These are phyloP conservation scores for Crotalus tigris DNA, from an alignment of 2,113 vertebrate genomes.

Conservation along the genomic window DNA sequence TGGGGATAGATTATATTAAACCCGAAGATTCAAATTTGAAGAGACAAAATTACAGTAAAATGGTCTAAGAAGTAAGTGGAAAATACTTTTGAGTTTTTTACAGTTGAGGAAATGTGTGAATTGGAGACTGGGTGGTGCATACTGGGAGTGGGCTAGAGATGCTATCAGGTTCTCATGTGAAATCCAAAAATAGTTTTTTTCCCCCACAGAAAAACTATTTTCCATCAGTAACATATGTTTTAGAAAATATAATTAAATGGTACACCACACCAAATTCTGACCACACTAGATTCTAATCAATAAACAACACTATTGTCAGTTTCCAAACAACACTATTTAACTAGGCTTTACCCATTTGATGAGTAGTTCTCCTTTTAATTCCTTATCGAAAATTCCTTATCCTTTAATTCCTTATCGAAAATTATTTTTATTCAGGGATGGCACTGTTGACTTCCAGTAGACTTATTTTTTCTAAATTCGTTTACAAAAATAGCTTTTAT, in stretches of 20 bases:
- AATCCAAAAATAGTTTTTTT: background rate
- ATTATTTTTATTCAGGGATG: background rate
- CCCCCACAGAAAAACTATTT: background rate
- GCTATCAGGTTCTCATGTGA: background rate
- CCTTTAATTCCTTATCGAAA: background rate
- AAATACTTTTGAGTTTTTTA: background rate
- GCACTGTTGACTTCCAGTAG: background rate
- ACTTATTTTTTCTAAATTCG: background rate
- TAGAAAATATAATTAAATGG: background rate
- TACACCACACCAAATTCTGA: background rate
- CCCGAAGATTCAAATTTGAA: background rate
- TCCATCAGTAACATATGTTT: rapidly evolving
- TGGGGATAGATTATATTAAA: background rate
- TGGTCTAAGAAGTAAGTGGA: background rate
- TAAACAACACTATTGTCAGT: background rate
- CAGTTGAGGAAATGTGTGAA: rapidly evolving
- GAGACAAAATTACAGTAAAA: background rate
- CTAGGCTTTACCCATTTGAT: background rate
- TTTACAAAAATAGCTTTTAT: background rate
- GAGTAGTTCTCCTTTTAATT: background rate
- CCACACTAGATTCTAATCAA: rapidly evolving
- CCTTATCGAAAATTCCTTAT: background rate
- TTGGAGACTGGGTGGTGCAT: background rate
- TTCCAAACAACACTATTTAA: background rate
- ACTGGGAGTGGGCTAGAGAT: background rate